These are phyloP conservation scores for Apostichopus californicus DNA, from an alignment of 35 echinoderm and acorn worm species.

Conservation along the genomic window DNA sequence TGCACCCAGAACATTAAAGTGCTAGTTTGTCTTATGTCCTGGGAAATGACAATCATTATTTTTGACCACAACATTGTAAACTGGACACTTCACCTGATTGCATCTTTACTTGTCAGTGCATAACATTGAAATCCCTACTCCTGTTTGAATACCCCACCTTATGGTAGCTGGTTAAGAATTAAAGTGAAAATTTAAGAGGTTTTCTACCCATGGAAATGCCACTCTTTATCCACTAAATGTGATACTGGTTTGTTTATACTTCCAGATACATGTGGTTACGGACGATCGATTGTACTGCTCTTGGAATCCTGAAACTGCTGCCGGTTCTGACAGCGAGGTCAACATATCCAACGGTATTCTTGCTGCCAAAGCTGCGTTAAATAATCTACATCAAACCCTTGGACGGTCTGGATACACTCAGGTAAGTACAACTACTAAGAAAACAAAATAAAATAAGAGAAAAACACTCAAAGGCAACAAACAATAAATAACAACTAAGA, in stretches of 20 bases:
- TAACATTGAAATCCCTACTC: too few relatives aligned
- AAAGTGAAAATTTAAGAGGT: too few relatives aligned
- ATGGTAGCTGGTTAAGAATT: too few relatives aligned
- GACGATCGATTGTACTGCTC: slow-evolving; percentile 84
- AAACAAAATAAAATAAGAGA: neutral
- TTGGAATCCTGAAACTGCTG: slow-evolving; percentile 70
- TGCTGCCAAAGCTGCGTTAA: slow-evolving; percentile 73
- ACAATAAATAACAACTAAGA: neutral
- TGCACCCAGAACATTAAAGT: too few relatives aligned
- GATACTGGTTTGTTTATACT: neutral
- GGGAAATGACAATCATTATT: too few relatives aligned
- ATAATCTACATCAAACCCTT: slow-evolving; percentile 83
- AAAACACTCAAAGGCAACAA: neutral
- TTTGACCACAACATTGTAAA: too few relatives aligned
- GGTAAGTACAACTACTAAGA: slow-evolving; percentile 41
- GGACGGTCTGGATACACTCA: slow-evolving; percentile 81
- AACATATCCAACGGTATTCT: slow-evolving; percentile 67
- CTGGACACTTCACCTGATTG: too few relatives aligned
- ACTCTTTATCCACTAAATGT: too few relatives aligned
- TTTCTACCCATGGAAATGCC: too few relatives aligned
- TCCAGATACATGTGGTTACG: slow-evolving; percentile 92
- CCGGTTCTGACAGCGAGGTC: slow-evolving; percentile 46
- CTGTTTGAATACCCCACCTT: too few relatives aligned
- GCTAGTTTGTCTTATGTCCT: too few relatives aligned
- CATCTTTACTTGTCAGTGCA: too few relatives aligned